These are phyloP conservation scores for Sparus aurata DNA, from an alignment of 2,797 vertebrate species.

Conservation along the genomic window DNA sequence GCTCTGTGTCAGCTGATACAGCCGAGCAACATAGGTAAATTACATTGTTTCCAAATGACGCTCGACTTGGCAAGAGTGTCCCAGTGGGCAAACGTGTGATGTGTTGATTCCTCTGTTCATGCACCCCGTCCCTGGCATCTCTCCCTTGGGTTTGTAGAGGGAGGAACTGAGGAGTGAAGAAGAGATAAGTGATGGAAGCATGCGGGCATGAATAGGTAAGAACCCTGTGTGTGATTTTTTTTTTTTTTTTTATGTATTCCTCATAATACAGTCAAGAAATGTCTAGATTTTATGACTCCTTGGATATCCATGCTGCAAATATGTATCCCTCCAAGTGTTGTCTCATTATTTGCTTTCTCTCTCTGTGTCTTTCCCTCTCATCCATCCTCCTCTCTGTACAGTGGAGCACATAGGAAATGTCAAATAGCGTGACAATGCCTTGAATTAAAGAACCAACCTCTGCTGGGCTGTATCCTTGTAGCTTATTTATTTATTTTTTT, in stretches of 20 bases:
- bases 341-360: constrained; percentile 42
- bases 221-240: neutral
- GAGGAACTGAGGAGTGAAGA: constrained; percentile 22
- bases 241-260: neutral
- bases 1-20: constrained; percentile 35
- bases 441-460: constrained; percentile 13
- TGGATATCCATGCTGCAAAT: constrained; percentile 19
- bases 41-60: constrained; percentile 52
- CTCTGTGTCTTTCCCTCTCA: constrained; percentile 1
- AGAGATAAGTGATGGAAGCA: constrained; percentile 32
- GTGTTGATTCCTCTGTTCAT: constrained; percentile 48
- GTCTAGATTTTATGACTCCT: constrained; percentile 30
- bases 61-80: constrained; percentile 48
- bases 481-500: neutral
- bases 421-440: constrained; percentile 14
- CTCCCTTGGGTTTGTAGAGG: constrained; percentile 44
- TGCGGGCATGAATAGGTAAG: constrained; percentile 31
- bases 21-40: constrained; percentile 48
- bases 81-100: constrained; percentile 49
- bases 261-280: constrained; percentile 24
- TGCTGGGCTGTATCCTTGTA: neutral
- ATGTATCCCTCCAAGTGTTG: constrained; percentile 36
- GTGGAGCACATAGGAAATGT: constrained; percentile 21
- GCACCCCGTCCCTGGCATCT: constrained; percentile 38
- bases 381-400: constrained; percentile 11